Percentiles rank a stretch among this genome's conserved stretches.
phyloP scores from a whole-genome alignment of 2,113 vertebrate species.

The Oreochromis tanganicae region DNA sequence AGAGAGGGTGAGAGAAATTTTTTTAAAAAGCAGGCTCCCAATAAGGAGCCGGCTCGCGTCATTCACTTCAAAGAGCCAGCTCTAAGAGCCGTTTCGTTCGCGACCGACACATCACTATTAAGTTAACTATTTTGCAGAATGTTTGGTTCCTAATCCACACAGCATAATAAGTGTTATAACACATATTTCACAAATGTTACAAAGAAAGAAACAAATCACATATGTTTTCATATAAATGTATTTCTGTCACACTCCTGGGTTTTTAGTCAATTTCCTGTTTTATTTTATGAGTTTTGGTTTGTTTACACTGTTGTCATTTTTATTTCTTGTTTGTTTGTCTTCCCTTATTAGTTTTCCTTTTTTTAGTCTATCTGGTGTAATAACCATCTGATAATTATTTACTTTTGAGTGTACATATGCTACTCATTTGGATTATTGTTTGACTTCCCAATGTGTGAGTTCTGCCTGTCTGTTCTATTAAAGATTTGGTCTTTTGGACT shows the following conservation, averaged over 20 bases:
- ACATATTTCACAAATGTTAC: not conserved
- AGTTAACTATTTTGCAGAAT: not conserved
- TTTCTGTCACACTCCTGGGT: not conserved
- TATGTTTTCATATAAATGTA: not conserved
- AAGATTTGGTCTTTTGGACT: not conserved
- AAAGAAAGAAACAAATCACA: not conserved
- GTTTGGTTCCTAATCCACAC: not conserved
- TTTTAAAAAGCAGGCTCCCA: no score
- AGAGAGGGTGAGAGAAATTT: no score
- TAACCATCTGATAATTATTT: not conserved
- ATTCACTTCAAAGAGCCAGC: no score
- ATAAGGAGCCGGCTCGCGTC: no score
- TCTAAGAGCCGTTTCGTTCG: no score
- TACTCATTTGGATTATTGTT: not conserved
- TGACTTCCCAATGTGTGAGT: not conserved
- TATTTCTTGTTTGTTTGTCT: not conserved
- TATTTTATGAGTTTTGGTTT: not conserved
- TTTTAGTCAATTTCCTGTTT: not conserved
- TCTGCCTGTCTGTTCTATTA: not conserved
- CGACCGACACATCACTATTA: no score
- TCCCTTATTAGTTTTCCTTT: not conserved
- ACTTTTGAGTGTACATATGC: not conserved
- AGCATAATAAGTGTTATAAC: not conserved
- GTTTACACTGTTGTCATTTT: not conserved
- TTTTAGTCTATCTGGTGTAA: not conserved